These are phyloP conservation scores for Onchidella celtica DNA, from an alignment of 2,888 invertebrate species.

Conservation along the genomic window DNA sequence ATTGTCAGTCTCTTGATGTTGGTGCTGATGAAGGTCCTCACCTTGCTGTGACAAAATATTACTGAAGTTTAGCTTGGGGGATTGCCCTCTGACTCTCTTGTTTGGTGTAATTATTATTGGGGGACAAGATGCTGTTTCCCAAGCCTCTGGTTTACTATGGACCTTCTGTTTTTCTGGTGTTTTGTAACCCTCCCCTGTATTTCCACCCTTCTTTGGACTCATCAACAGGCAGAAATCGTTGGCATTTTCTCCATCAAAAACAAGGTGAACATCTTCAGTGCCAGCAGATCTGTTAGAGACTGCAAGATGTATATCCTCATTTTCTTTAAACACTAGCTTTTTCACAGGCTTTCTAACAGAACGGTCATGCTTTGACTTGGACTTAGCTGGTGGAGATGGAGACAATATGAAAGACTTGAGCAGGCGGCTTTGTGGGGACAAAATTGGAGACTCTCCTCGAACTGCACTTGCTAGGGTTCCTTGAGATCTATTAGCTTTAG, in stretches of 20 bases:
- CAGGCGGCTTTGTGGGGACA: conserved; percentile 42
- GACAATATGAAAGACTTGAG: conserved; percentile 38
- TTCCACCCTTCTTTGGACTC: background rate
- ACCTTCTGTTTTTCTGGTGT: conserved; percentile 37
- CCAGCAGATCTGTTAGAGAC: background rate
- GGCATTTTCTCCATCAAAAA: conserved; percentile 51
- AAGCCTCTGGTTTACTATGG: background rate
- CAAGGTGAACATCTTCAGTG: conserved; percentile 25
- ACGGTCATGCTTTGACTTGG: background rate
- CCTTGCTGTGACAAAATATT: conserved; percentile 27
- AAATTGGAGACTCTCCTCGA: conserved; percentile 41
- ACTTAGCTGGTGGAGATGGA: conserved; percentile 33
- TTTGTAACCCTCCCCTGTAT: conserved; percentile 23
- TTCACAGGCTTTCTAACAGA: conserved; percentile 43
- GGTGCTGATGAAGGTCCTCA: too few relatives aligned
- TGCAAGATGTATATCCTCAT: background rate
- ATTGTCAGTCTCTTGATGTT: too few relatives aligned
- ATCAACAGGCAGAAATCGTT: conserved; percentile 22
- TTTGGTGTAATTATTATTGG: background rate
- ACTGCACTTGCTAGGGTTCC: conserved; percentile 48
- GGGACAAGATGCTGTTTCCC: conserved; percentile 35
- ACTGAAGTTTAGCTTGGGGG: conserved; percentile 25
- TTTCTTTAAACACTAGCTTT: conserved; percentile 33
- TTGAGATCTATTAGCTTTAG: conserved; percentile 22
- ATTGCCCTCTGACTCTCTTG: background rate